Percentiles rank a stretch among this genome's conserved stretches.
Evolutionary conservation across 1,140 invertebrate species (phyloP).

Genomic region (Drosophila sulfurigaster): DNA sequence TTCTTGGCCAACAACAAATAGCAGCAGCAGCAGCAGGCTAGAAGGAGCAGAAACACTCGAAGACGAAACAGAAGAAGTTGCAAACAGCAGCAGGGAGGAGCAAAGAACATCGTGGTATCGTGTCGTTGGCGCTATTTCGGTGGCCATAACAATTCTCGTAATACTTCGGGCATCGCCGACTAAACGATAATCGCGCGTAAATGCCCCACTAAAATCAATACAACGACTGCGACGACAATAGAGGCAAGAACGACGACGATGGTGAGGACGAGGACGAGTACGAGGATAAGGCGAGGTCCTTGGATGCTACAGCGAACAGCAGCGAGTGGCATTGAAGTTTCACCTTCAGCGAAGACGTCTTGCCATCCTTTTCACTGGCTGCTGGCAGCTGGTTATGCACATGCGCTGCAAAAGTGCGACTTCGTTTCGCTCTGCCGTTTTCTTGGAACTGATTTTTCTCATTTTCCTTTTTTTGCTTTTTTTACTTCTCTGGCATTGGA

Average conservation of each 20-base stretch:
- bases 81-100: background rate
- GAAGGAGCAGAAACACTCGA: conserved; percentile 33
- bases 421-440: conserved; percentile 17
- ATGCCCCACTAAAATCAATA: conserved; percentile 83
- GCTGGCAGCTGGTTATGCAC: conserved; percentile 59
- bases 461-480: conserved; percentile 17
- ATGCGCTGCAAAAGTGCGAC: conserved; percentile 60
- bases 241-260: conserved; percentile 15
- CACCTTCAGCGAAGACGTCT: conserved; percentile 63
- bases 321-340: conserved; percentile 58
- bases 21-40: background rate
- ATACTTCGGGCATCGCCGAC: conserved; percentile 81
- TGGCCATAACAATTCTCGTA: conserved; percentile 81
- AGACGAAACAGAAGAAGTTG: conserved; percentile 21
- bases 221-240: conserved; percentile 65
- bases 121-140: conserved; percentile 72
- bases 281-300: conserved; percentile 21
- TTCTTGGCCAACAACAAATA: background rate
- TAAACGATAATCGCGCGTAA: conserved; percentile 83
- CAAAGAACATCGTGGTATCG: conserved; percentile 57
- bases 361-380: conserved; percentile 60
- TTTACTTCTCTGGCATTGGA: conserved; percentile 13
- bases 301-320: conserved; percentile 17
- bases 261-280: background rate
- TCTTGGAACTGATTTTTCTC: conserved; percentile 16